A percentile compares a stretch with the other conserved stretches of the same genome.
Evolutionary conservation across 2,113 vertebrate genomes (phyloP).

Genomic region (Psephotus haematonotus): DNA sequence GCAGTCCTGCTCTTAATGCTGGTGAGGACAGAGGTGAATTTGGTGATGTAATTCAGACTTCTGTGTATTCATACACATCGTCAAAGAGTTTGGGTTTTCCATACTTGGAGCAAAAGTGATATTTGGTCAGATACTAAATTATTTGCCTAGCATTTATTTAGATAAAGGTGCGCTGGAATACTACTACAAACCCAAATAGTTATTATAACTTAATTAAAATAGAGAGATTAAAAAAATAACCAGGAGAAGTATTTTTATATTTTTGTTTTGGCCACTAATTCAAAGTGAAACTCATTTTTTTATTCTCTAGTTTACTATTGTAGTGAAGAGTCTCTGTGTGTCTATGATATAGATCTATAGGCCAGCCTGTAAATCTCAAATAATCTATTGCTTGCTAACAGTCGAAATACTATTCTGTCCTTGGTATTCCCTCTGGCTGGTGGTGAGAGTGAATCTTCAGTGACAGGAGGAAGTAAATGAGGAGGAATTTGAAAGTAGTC

Average conservation of each 20-base stretch:
- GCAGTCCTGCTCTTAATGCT: background rate
- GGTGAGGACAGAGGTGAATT: background rate
- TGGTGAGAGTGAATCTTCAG: background rate
- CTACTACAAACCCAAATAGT: background rate
- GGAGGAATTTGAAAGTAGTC: background rate
- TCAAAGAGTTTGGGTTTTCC: background rate
- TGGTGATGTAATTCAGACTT: background rate
- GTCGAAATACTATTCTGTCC: background rate
- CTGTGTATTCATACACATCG: background rate
- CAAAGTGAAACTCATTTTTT: background rate
- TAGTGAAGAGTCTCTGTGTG: background rate
- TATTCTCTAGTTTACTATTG: background rate
- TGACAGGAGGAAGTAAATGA: background rate
- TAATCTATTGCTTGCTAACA: background rate
- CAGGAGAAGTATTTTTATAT: background rate
- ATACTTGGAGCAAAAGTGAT: background rate
- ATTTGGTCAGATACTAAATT: background rate
- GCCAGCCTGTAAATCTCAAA: background rate
- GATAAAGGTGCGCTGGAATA: background rate
- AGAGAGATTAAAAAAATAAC: background rate
- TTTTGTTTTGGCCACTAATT: background rate
- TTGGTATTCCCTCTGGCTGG: background rate
- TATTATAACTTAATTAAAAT: background rate
- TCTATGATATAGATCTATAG: background rate
- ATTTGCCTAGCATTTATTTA: background rate